Evolutionary conservation across 64 coral and sea anemone genomes (phyloP).

Genomic region (Cladopsammia gracilis): DNA sequence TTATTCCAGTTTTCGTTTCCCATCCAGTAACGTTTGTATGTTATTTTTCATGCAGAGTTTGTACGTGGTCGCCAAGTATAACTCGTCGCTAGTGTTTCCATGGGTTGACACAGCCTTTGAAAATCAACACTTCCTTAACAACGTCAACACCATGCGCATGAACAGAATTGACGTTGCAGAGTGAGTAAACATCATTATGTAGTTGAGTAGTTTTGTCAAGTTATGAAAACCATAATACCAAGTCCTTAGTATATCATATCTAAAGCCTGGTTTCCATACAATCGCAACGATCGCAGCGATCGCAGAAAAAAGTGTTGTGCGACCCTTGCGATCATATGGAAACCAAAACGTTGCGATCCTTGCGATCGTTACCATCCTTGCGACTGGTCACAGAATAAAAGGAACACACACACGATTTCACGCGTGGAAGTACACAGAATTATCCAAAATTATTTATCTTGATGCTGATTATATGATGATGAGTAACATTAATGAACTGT

Average conservation of each 20-base stretch:
- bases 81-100: not conserved
- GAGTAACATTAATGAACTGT: constrained; percentile 75
- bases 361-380: too few species aligned
- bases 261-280: too few species aligned
- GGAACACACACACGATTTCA: constrained; percentile 76
- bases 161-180: not conserved
- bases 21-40: too few species aligned
- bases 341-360: too few species aligned
- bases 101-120: not conserved
- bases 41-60: not conserved
- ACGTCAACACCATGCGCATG: not conserved
- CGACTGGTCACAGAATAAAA: constrained; percentile 6
- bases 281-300: too few species aligned
- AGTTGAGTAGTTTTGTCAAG: too few species aligned
- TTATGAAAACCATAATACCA: too few species aligned
- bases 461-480: constrained; percentile 75
- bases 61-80: not conserved
- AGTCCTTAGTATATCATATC: too few species aligned
- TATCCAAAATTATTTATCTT: constrained; percentile 71
- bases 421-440: constrained; percentile 79
- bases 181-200: not conserved
- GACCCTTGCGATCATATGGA: too few species aligned
- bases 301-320: too few species aligned
- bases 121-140: not conserved
- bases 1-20: too few species aligned